Conservation (phyloP, 2,888 invertebrate species). For the Hirtodrosophila cameraria region DNA sequence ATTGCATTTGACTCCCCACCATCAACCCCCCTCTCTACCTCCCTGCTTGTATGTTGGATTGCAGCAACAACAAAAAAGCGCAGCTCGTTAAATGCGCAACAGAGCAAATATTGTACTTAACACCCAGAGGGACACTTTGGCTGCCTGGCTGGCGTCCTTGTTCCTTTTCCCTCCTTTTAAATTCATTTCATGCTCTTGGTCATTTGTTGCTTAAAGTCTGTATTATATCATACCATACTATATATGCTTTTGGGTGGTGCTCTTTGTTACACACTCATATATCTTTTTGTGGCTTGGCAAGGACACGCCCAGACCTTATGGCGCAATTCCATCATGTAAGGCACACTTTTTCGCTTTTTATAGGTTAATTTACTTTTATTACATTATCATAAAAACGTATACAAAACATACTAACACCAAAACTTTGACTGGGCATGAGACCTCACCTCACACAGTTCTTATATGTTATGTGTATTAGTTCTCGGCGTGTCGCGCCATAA, state of each 20-base stretch:
- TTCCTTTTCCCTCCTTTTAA: slow-evolving; percentile 50
- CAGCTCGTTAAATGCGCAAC: slow-evolving; percentile 71
- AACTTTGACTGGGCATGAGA: slow-evolving; percentile 39
- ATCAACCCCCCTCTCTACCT: too few species aligned
- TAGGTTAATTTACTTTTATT: slow-evolving; percentile 83
- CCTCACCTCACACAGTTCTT: slow-evolving; percentile 33
- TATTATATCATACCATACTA: neutral
- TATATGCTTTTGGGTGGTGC: slow-evolving; percentile 32
- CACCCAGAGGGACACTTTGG: slow-evolving; percentile 73
- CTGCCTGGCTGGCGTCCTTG: neutral
- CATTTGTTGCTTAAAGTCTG: slow-evolving; percentile 64
- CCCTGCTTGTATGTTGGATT: too few species aligned
- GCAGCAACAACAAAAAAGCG: slow-evolving; percentile 26
- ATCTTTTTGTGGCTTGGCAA: slow-evolving; percentile 49
- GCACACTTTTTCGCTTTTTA: slow-evolving; percentile 78
- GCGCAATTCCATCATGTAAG: slow-evolving; percentile 75
- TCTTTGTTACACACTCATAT: slow-evolving; percentile 24
- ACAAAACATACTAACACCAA: slow-evolving; percentile 35
- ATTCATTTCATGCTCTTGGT: slow-evolving; percentile 63
- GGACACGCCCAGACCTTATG: slow-evolving; percentile 80
- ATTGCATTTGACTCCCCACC: slow-evolving; percentile 67
- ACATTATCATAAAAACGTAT: slow-evolving; percentile 80
- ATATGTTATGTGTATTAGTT: slow-evolving; percentile 42
- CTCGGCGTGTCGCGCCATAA: slow-evolving; percentile 54
- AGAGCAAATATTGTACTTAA: slow-evolving; percentile 79